A percentile compares a stretch with the other conserved stretches of the same genome.
These are phyloP conservation scores for Syngnathus typhle DNA, from an alignment of 2,113 vertebrate species.

Conservation along the genomic window DNA sequence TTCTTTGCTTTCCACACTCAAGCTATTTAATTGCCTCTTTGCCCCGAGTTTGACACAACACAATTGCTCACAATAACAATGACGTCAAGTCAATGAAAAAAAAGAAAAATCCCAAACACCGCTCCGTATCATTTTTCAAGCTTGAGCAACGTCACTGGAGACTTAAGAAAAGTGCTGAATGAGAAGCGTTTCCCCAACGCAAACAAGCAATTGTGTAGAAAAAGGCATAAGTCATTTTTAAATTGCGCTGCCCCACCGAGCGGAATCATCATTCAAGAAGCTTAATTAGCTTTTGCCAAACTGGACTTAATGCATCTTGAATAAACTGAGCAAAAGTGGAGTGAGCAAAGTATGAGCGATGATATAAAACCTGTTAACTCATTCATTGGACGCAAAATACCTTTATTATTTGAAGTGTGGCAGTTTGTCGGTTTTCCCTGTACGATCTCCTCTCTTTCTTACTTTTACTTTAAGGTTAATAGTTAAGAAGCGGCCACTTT, in stretches of 20 bases:
- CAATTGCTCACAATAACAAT: constrained; percentile 19
- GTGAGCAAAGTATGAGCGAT: background rate
- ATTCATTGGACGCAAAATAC: no score
- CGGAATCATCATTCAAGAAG: constrained; percentile 2
- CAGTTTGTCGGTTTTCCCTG: background rate
- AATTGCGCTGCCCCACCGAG: background rate
- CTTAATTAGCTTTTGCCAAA: background rate
- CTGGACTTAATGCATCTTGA: background rate
- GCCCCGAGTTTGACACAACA: constrained; percentile 13
- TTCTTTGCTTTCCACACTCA: constrained; percentile 25
- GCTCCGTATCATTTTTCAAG: constrained; percentile 35
- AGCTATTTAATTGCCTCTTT: constrained; percentile 55
- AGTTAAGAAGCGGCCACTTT: background rate
- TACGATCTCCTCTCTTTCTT: background rate
- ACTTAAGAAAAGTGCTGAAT: constrained; percentile 28
- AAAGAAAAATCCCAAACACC: constrained; percentile 13
- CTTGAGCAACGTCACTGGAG: constrained; percentile 18
- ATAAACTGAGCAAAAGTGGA: background rate
- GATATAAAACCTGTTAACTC: background rate
- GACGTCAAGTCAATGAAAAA: constrained; percentile 31
- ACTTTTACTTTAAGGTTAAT: background rate
- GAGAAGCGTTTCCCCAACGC: constrained; percentile 19
- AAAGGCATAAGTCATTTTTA: background rate
- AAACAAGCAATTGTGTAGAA: constrained; percentile 22
- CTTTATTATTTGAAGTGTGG: no score